Evolutionary conservation across 2,888 invertebrate species (phyloP).

Genomic region (Tenthredo mesomela): DNA sequence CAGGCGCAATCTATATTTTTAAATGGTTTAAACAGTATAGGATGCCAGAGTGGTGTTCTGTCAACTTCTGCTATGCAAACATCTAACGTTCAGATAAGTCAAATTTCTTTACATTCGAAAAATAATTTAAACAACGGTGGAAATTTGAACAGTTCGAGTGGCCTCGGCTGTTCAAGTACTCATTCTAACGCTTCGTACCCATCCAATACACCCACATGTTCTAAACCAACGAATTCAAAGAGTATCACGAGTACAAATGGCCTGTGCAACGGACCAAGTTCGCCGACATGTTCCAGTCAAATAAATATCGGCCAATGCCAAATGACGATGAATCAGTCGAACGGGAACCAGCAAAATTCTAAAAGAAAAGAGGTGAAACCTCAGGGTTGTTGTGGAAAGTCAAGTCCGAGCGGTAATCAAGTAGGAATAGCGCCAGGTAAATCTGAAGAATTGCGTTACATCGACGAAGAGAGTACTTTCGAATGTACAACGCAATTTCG

Average conservation of each 20-base stretch:
- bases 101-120: slow-evolving; percentile 68
- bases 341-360: slow-evolving; percentile 61
- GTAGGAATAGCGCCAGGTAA: slow-evolving; percentile 69
- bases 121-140: slow-evolving; percentile 63
- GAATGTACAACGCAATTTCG: slow-evolving; percentile 64
- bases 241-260: slow-evolving; percentile 57
- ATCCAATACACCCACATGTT: slow-evolving; percentile 57
- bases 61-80: slow-evolving; percentile 53
- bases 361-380: slow-evolving; percentile 67
- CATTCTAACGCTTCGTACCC: slow-evolving; percentile 31
- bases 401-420: slow-evolving; percentile 62
- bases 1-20: slow-evolving; percentile 66
- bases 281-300: slow-evolving; percentile 70
- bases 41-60: slow-evolving; percentile 56
- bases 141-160: slow-evolving; percentile 24
- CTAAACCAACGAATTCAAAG: slow-evolving; percentile 59
- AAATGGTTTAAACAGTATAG: slow-evolving; percentile 62
- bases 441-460: slow-evolving; percentile 84
- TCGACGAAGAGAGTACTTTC: slow-evolving; percentile 84
- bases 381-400: slow-evolving; percentile 64
- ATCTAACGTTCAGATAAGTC: slow-evolving; percentile 55
- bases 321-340: slow-evolving; percentile 55
- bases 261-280: slow-evolving; percentile 64
- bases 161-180: slow-evolving; percentile 17
- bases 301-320: slow-evolving; percentile 65